phyloP scores from a whole-genome alignment of 2,113 vertebrate species.

The Cariama cristata region DNA sequence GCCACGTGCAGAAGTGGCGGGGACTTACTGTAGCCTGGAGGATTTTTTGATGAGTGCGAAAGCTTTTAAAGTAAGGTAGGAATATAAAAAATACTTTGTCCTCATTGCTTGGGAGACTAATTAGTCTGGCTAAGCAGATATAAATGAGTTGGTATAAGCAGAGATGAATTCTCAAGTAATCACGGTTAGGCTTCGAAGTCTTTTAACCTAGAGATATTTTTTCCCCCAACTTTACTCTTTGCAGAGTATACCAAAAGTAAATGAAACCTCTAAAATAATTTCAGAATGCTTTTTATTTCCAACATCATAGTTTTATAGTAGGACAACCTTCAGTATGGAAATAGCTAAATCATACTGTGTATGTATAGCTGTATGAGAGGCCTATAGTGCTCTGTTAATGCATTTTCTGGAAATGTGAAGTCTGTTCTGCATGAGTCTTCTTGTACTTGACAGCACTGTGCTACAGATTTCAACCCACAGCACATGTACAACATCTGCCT shows the following conservation, averaged over 20 bases:
- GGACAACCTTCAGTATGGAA: not conserved
- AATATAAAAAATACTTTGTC: not conserved
- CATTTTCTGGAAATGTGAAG: not conserved
- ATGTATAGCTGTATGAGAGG: not conserved
- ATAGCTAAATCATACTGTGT: not conserved
- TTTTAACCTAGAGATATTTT: not conserved
- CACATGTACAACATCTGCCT: not conserved
- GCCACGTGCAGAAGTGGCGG: not conserved
- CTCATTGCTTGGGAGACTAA: not conserved
- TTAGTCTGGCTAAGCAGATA: slow-evolving; percentile 10
- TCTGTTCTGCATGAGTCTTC: not conserved
- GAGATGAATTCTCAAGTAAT: not conserved
- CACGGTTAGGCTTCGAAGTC: not conserved
- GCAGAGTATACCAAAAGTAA: not conserved
- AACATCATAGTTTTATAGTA: not conserved
- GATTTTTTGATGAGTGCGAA: not conserved
- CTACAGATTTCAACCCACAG: not conserved
- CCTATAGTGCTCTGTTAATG: not conserved
- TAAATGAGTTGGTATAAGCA: not conserved
- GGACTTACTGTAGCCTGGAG: not conserved
- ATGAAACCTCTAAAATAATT: not conserved
- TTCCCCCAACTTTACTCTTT: not conserved
- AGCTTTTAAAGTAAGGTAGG: not conserved
- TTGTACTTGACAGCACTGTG: not conserved
- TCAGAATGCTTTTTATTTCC: not conserved